Evolutionary conservation across 2,888 invertebrate species (phyloP), one percentile per base, ranked within the genome.

Genomic region (Hydroisotoma schaefferi): DNA sequence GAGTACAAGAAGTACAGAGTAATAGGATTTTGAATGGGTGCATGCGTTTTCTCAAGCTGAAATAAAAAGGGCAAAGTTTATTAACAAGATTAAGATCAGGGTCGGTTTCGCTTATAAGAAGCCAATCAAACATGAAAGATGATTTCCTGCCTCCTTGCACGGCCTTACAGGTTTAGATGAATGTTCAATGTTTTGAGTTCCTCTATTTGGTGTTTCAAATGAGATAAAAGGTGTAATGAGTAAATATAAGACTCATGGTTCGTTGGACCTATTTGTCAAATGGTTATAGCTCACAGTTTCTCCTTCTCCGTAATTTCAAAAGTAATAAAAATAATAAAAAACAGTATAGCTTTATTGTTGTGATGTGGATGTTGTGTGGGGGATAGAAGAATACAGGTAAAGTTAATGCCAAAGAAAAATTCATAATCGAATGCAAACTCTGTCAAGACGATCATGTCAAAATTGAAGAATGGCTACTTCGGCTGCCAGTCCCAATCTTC

Each of bases 181-280:
- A 46, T 46, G 20, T 46, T 23, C 20, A 46, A 23, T 46, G 46
- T 46, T 46, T 25, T 46, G 46, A 46, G 25, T 23, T 12, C n/a
- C n/a, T 23, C 25, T 46, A 25, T 46, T 46, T 46, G 46, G 20
- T 46, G 23, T 46, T 46, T 10, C 25, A 23, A 46, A 46, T 46
- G 46, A 46, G 46, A 46, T 46, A 46, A 46, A 25, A 25, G 46
- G 10, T 46, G 46, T 46, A 46, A 25, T 46, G 46, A 46, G 25
- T 46, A 46, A 46, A 46, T 25, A 46, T 22, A 22, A 25, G 5
- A 20, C 6, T 18, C 23, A 23, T 8, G 23, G 23, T 22, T 23
- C 46, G 23, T 4, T 46, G 25, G 46, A 25, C 20, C 22, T 25
- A 46, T 46, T 46, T 46, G 46, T 25, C 46, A 46, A 46, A 8